These are phyloP conservation scores for Herminia tarsipennalis DNA, from an alignment of 2,888 invertebrate species.

Conservation along the genomic window DNA sequence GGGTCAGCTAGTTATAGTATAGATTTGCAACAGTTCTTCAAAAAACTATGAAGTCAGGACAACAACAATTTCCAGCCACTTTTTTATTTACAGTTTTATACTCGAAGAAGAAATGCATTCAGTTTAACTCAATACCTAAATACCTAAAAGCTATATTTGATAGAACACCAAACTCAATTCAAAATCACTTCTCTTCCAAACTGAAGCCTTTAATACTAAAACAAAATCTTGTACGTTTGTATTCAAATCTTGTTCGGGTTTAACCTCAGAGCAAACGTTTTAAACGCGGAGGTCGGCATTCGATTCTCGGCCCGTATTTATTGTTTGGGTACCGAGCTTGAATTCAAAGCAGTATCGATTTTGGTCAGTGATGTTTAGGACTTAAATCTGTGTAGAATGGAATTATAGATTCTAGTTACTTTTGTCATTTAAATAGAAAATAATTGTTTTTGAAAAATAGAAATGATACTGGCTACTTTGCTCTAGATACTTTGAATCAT, in stretches of 20 bases:
- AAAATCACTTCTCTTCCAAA: not conserved
- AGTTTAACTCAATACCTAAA: no score
- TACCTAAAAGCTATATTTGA: no score
- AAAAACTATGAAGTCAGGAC: no score
- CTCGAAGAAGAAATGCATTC: no score
- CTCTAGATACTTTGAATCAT: no score
- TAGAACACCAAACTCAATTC: no score
- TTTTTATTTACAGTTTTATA: no score
- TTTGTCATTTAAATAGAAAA: not conserved
- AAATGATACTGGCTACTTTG: no score
- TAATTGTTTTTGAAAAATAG: no score
- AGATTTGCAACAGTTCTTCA: no score
- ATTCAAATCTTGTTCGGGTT: conserved; percentile 35
- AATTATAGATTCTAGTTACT: not conserved
- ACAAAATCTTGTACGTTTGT: conserved; percentile 16
- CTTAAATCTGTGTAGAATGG: not conserved
- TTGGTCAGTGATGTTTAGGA: conserved; percentile 3
- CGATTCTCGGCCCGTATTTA: conserved; percentile 41
- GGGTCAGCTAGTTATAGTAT: no score
- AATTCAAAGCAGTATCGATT: conserved; percentile 32
- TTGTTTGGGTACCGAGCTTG: conserved; percentile 34
- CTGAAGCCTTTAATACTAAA: not conserved
- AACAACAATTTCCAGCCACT: no score
- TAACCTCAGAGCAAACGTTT: conserved; percentile 37
- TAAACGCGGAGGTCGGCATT: conserved; percentile 28